Evolutionary conservation across 2,888 invertebrate genomes (phyloP).

Genomic region (Nezara viridula): DNA sequence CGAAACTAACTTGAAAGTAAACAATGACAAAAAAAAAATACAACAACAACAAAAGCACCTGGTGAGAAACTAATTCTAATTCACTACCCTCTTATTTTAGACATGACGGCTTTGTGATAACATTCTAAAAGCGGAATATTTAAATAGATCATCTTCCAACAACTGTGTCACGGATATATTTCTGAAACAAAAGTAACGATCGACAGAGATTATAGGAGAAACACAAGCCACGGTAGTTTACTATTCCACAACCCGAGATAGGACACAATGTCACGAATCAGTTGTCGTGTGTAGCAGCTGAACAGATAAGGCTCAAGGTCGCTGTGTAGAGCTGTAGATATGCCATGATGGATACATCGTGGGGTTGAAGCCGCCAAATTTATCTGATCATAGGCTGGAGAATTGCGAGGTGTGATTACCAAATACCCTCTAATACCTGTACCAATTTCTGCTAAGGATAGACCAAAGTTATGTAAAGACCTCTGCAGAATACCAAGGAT

Average conservation of each 20-base stretch:
- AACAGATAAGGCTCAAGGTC: constrained; percentile 10
- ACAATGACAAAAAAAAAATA: too few species aligned
- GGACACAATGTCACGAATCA: constrained; percentile 36
- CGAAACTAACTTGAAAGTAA: not conserved
- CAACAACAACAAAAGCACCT: not conserved
- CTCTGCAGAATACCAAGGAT: not conserved
- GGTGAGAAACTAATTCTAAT: not conserved
- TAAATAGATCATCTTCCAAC: constrained; percentile 27
- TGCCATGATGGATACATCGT: not conserved
- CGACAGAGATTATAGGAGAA: not conserved
- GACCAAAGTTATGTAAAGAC: not conserved
- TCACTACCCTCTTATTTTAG: constrained; percentile 21
- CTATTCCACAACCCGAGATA: constrained; percentile 21
- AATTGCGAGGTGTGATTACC: not conserved
- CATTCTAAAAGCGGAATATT: constrained; percentile 26
- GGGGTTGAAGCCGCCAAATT: not conserved
- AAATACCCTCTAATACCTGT: not conserved
- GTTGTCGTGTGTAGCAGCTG: constrained; percentile 17
- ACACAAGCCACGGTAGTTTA: constrained; percentile 23
- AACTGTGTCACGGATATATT: not conserved
- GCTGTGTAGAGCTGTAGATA: not conserved
- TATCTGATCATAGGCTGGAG: not conserved
- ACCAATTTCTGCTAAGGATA: not conserved
- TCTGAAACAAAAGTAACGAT: constrained; percentile 1
- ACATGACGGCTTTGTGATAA: not conserved